These are phyloP conservation scores for Drosophila affinis DNA, from an alignment of 2,888 invertebrate species.

Conservation along the genomic window DNA sequence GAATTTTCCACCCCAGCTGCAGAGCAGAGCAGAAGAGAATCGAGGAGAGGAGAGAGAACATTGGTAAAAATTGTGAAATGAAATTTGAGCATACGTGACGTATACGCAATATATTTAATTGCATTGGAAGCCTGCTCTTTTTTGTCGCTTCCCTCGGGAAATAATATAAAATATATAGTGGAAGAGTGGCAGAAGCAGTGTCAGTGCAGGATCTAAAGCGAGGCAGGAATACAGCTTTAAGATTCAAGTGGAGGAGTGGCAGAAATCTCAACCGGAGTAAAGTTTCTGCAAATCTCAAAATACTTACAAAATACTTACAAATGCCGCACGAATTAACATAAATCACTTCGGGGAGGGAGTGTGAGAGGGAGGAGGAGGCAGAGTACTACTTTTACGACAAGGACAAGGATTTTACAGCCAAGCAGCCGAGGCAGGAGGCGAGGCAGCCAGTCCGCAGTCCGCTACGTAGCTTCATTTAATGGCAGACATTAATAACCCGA, in stretches of 20 bases:
- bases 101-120: conserved; percentile 54
- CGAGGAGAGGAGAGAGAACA: conserved; percentile 5
- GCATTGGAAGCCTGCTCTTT: conserved; percentile 20
- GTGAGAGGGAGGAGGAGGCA: neutral
- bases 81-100: conserved; percentile 46
- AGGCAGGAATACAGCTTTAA: neutral
- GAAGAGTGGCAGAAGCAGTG: neutral
- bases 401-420: conserved; percentile 20
- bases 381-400: conserved; percentile 6
- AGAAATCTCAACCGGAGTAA: conserved; percentile 23
- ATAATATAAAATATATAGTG: conserved; percentile 2
- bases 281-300: conserved; percentile 59
- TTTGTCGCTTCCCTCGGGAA: conserved; percentile 1
- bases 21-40: conserved; percentile 7
- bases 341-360: conserved; percentile 49
- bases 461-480: conserved; percentile 72
- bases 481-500: conserved; percentile 75
- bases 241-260: too few relatives aligned
- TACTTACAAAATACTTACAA: conserved; percentile 62
- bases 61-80: conserved; percentile 38
- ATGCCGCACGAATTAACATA: conserved; percentile 70
- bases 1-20: conserved; percentile 25
- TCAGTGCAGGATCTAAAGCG: neutral
- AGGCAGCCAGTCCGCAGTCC: conserved; percentile 36
- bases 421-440: conserved; percentile 16